Base-by-base conservation (phyloP, 2,888 invertebrate species). In the Nephrocerus scutellatus region DNA sequence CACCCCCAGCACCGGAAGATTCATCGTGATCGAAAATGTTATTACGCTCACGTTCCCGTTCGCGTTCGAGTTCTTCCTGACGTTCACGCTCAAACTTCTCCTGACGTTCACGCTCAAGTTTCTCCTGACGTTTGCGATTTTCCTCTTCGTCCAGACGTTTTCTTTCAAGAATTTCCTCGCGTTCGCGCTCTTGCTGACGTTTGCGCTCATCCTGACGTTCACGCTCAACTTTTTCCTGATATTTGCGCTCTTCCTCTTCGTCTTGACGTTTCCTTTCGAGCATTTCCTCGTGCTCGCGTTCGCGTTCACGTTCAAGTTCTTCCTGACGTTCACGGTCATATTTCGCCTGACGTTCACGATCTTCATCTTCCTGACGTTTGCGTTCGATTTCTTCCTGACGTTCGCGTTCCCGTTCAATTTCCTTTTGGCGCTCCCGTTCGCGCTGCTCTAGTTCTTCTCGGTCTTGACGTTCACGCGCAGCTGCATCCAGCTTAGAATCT, bases 1-100 rank as follows among this genome's bases (percentile, higher is more conserved):
- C 49, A 21, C 48, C 48, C 18, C 54, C 57, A 13, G 56, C 54
- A 35, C 50, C 56, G 20, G 54, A 51, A 13, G 46, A 40, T 5
- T 39, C 44, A 16, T 35, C 34, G 15, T 28, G 2, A 12, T 29
- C 25, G 26, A n/a, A 18, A 33, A 21, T 41, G n/a, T 24, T 21
- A 8, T 35, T 24, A 10, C 28, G 13, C 14, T 35, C 21, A 13
- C 16, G n/a, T 20, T 28, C 16, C 23, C 5, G 10, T 31, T 29
- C 20, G 4, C 22, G 26, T 22, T 35, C 37, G 8, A 22, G 36
- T 21, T 31, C 38, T 22, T 41, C 14, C 12, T 42, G 30, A 38
- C 49, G 48, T 33, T 24, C 23, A 7, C 34, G 24, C 35, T 37
- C 39, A 16, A 32, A 36, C 5, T 16, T 20, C 14, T 31, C 30